These are phyloP conservation scores for Poecilia gillii DNA, from an alignment of 2,797 vertebrate genomes.

Conservation along the genomic window DNA sequence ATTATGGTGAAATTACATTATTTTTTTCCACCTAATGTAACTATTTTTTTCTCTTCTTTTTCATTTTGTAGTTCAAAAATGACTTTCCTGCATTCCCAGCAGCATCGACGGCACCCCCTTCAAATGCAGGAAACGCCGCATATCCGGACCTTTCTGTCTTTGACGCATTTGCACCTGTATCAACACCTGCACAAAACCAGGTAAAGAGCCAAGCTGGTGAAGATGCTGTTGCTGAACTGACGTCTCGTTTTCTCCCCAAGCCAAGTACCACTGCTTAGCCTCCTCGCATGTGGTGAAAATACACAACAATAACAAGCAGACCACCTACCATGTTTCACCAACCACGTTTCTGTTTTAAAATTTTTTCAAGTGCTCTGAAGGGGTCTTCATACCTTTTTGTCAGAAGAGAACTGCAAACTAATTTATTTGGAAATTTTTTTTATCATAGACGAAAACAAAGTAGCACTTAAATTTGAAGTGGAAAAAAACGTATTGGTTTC, in stretches of 20 bases:
- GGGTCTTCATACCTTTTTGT: not conserved
- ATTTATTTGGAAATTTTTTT: not conserved
- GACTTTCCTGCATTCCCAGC: slow-evolving; percentile 35
- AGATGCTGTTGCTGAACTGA: not conserved
- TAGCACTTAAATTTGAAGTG: not conserved
- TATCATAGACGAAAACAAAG: not conserved
- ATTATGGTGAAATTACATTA: slow-evolving; percentile 30
- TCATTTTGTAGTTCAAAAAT: slow-evolving; percentile 47
- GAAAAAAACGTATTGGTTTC: not conserved
- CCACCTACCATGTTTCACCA: not conserved
- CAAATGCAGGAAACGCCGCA: slow-evolving; percentile 62
- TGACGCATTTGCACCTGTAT: slow-evolving; percentile 72
- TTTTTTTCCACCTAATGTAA: slow-evolving; percentile 11
- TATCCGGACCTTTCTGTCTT: slow-evolving; percentile 79
- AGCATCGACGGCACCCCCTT: slow-evolving; percentile 34
- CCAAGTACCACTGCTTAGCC: not conserved
- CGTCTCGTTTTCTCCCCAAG: not conserved
- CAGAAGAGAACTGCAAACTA: not conserved
- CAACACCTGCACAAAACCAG: slow-evolving; percentile 69
- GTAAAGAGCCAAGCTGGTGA: slow-evolving; percentile 47
- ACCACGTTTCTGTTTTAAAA: not conserved
- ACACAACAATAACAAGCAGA: not conserved
- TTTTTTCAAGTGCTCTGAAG: not conserved
- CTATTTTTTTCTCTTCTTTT: not conserved
- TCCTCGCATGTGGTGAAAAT: not conserved